phyloP scores from a whole-genome alignment of 2,888 invertebrate genomes.

The Ctena decussata region DNA sequence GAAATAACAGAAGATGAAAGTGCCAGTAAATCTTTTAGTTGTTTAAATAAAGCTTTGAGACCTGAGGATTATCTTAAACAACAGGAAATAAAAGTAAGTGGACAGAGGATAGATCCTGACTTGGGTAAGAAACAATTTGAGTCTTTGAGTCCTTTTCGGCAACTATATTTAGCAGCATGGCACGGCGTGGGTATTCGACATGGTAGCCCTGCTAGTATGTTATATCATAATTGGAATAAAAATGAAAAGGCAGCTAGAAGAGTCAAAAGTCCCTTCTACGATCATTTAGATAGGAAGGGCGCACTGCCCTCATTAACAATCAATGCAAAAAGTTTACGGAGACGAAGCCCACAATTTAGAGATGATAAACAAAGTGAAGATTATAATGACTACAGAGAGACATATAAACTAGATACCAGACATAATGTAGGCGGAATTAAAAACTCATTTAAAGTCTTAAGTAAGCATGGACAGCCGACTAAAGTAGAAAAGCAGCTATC shows the following conservation, averaged over 20 bases:
- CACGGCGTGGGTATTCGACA: slow-evolving; percentile 47
- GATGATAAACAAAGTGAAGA: slow-evolving; percentile 60
- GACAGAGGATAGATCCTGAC: slow-evolving; percentile 19
- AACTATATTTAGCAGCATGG: slow-evolving; percentile 11
- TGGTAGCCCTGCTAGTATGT: slow-evolving; percentile 57
- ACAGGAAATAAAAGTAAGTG: slow-evolving; percentile 65
- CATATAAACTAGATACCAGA: slow-evolving; percentile 38
- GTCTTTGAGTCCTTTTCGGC: neutral
- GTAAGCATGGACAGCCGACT: slow-evolving; percentile 72
- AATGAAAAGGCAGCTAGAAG: slow-evolving; percentile 14
- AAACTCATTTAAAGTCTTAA: slow-evolving; percentile 74
- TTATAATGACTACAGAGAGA: slow-evolving; percentile 52
- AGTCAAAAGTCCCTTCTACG: slow-evolving; percentile 69
- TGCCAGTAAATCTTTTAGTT: slow-evolving; percentile 57
- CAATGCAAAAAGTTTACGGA: slow-evolving; percentile 54
- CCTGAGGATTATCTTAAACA: slow-evolving; percentile 59
- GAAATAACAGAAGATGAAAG: slow-evolving; percentile 68
- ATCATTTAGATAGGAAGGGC: slow-evolving; percentile 68
- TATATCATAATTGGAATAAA: slow-evolving; percentile 38
- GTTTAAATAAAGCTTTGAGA: slow-evolving; percentile 56
- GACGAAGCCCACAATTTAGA: slow-evolving; percentile 26
- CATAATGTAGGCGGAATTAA: slow-evolving; percentile 75
- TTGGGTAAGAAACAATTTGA: neutral
- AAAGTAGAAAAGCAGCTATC: slow-evolving; percentile 75
- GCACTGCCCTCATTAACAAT: slow-evolving; percentile 70